Percentiles rank a stretch among this genome's conserved stretches.
phyloP scores from a whole-genome alignment of 2,888 invertebrate genomes.

The Oxycera nigricornis region DNA sequence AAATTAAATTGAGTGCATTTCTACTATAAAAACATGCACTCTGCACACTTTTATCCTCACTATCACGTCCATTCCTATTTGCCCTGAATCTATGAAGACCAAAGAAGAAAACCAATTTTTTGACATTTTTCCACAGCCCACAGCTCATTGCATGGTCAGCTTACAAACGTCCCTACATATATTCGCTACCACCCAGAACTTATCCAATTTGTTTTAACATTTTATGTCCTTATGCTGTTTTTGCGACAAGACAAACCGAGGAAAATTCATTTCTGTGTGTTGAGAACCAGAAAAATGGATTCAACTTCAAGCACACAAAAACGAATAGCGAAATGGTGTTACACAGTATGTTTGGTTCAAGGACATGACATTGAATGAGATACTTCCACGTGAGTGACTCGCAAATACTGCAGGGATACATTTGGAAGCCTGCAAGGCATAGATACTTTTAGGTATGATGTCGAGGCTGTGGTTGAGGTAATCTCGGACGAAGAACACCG shows the following conservation, averaged over 20 bases:
- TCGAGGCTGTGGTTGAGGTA: background rate
- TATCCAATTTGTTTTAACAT: background rate
- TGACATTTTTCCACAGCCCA: no score
- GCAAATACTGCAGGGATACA: background rate
- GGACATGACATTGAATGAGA: slow-evolving; percentile 17
- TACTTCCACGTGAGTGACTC: background rate
- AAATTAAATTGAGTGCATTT: no score
- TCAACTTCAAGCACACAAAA: background rate
- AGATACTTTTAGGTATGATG: background rate
- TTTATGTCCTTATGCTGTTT: background rate
- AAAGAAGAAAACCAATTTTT: no score
- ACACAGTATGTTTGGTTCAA: background rate
- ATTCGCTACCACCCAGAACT: background rate
- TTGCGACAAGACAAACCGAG: background rate
- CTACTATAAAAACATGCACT: no score
- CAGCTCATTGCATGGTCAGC: no score
- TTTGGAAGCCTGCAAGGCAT: background rate
- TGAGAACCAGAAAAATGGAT: background rate
- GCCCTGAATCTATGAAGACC: no score
- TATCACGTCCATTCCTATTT: no score
- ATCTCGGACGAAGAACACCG: background rate
- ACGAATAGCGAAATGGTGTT: background rate
- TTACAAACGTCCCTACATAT: no score
- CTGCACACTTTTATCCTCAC: no score
- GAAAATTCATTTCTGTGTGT: background rate